Conservation (phyloP, 2,888 invertebrate genomes). For the Deilephila elpenor region DNA sequence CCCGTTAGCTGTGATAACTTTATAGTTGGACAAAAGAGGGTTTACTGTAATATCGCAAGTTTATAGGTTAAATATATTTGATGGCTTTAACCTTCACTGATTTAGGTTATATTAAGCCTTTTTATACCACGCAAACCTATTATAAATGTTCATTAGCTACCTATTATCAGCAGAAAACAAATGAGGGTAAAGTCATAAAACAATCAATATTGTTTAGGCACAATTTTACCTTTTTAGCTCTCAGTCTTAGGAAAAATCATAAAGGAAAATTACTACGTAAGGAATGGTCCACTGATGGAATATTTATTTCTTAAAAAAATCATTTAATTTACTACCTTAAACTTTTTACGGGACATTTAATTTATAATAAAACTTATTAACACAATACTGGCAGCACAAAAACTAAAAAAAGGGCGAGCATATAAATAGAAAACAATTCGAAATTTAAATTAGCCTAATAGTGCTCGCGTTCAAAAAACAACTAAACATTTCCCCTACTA, state of each 20-base stretch:
- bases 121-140: no score
- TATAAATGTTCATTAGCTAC: no score
- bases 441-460: conserved; percentile 21
- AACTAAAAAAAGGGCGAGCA: background rate
- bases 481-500: conserved; percentile 42
- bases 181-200: no score
- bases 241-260: no score
- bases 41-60: background rate
- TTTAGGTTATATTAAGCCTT: background rate
- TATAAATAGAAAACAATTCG: background rate
- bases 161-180: no score
- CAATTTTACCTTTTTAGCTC: no score
- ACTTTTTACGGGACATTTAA: no score
- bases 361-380: background rate
- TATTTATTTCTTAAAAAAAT: no score
- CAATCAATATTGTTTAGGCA: background rate
- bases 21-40: conserved; percentile 30
- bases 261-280: no score
- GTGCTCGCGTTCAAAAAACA: background rate
- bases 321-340: no score
- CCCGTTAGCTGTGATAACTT: conserved; percentile 31
- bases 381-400: background rate
- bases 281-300: no score
- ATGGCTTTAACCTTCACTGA: background rate
- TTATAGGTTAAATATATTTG: conserved; percentile 10